Evolutionary conservation across 1,140 invertebrate genomes (phyloP), one percentile per base, ranked within the genome.

Genomic region (Drosophila nikananu): DNA sequence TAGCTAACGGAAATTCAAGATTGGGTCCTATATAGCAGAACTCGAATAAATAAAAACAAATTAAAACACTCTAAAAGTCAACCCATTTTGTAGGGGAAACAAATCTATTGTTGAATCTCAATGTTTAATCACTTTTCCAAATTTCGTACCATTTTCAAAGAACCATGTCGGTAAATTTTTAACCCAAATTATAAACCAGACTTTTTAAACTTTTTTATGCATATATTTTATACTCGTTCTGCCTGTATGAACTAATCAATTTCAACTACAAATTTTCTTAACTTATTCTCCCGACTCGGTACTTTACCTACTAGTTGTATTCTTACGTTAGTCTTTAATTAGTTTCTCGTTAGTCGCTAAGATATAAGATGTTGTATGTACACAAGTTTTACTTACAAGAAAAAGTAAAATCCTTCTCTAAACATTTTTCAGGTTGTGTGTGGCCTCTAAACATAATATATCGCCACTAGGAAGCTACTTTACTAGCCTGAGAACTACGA

Each of bases 181-280:
- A 17, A 5, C 15, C 17, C 8, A 0, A 25, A 30, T n/a, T 51
- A 51, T 17, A 52, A 32, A 13, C 5, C n/a, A 32, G 5, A 17
- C 2, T 39, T 19, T 15, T 23, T 23, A 2, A n/a, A 21, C 59
- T 51, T 46, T 42, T 35, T 54, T 54, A 41, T 46, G 80, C 35
- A 41, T 86, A 78, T 89, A 89, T 86, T 87, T 84, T 54, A 71
- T 55, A 75, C 67, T 67, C 52, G 48, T 79, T 86, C 65, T 77
- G 67, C 74, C 64, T 66, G 73, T 80, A 71, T 60, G 44, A 66
- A 58, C 72, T 83, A 81, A 74, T 71, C 44, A 87, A 81, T 80
- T 86, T 89, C 49, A 80, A 70, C 83, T 89, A 89, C 80, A 77
- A 42, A 58, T 55, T 71, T 27, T 35, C 65, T 55, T 79, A 39